Base-by-base conservation (phyloP, 2,113 vertebrate genomes). In the Monopterus albus region DNA sequence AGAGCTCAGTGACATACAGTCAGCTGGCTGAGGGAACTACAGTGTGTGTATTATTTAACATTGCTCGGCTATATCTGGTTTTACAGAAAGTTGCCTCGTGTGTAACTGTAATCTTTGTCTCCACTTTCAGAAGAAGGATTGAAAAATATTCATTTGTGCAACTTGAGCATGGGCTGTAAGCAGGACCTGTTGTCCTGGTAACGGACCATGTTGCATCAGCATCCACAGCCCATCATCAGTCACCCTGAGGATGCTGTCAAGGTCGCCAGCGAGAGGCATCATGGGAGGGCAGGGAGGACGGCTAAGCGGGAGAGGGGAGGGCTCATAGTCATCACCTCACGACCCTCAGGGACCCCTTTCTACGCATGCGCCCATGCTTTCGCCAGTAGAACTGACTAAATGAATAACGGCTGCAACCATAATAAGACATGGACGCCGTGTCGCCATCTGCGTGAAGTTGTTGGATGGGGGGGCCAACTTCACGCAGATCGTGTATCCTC, bases 261-360 rank as follows among this genome's bases (percentile, higher is more conserved):
- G 92, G 92, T 93, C 91, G 81, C 70, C 20, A 10, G 50, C 65
- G 86, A 56, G 61, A 70, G 12, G 84, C 87, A 90, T 88, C 29
- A 88, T 78, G 88, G 88, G 89, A 73, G 81, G 56, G 25, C 8
- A 28, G 70, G 57, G 50, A 75, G 67, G 33, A 58, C 59, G 6
- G 26, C 8, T n/a, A 13, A 9, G 26, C 5, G 28, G 2, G 38
- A 1, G 36, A 12, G 17, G 23, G 36, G 10, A 35, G 5, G 23
- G 53, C 10, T 14, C 15, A 49, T 20, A 43, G 11, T 15, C 15
- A 31, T 17, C 43, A 18, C 5, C 35, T 36, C 61, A 10, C 21
- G 59, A 75, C 18, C 65, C 38, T 42, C 38, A 6, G 6, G 8
- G 12, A 1, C 14, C 0, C 25, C 6, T 0, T 3, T 5, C 12